Percentiles rank a stretch among this genome's conserved stretches.
Evolutionary conservation across 2,797 vertebrate species (phyloP).

Genomic region (Ctenosaura bakeri): DNA sequence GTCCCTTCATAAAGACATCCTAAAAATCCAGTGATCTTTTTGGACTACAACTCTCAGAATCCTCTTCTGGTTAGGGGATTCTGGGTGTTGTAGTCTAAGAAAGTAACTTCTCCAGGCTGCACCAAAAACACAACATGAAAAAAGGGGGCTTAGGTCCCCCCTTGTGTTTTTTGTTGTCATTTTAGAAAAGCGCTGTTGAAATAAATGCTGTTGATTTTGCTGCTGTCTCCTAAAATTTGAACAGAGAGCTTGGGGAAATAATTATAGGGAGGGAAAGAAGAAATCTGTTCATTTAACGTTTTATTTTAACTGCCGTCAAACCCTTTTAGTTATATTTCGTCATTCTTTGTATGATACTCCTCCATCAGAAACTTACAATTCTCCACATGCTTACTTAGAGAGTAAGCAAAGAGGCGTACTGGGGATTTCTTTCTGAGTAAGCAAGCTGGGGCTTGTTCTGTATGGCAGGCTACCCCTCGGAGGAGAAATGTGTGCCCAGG

Average conservation of each 20-base stretch:
- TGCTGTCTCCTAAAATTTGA: fast-evolving
- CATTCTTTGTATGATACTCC: too few species aligned
- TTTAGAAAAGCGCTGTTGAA: not conserved
- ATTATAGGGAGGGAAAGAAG: not conserved
- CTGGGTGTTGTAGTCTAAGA: too few species aligned
- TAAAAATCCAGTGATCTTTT: too few species aligned
- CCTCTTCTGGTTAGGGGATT: too few species aligned
- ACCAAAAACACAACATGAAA: not conserved
- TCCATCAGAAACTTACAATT: not conserved
- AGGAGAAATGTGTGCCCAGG: not conserved
- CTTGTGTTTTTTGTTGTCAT: not conserved
- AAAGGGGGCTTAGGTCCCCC: not conserved
- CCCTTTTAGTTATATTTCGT: not conserved
- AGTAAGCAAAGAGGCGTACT: not conserved
- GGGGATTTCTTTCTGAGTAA: not conserved
- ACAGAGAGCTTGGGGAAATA: not conserved
- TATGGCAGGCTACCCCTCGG: not conserved
- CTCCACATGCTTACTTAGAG: not conserved
- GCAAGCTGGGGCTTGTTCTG: not conserved
- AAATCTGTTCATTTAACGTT: not conserved
- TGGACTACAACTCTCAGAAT: not conserved
- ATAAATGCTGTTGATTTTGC: fast-evolving
- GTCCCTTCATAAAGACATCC: not conserved
- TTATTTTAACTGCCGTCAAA: not conserved
- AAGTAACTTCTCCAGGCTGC: too few species aligned